Evolutionary conservation across 2,888 invertebrate genomes (phyloP).

Genomic region (Thecophora atra): DNA sequence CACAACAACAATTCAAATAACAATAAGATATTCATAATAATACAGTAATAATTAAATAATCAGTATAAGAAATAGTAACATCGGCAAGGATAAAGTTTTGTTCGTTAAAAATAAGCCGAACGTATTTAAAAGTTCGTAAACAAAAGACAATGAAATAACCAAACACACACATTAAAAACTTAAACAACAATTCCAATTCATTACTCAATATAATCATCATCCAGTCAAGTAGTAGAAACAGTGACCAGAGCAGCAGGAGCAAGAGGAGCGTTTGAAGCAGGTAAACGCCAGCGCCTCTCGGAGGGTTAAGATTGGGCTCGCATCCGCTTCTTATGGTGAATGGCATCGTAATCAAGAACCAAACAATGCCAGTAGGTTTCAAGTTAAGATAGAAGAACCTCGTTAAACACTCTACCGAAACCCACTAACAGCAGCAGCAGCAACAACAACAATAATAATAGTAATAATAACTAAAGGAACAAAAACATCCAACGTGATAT

Average conservation of each 20-base stretch:
- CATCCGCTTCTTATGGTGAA: neutral
- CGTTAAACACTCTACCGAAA: constrained; percentile 1
- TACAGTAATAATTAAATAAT: neutral
- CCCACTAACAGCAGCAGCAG: no score
- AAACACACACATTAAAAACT: neutral
- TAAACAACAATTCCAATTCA: constrained; percentile 46
- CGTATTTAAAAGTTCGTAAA: constrained; percentile 11
- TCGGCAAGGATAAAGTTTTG: constrained; percentile 27
- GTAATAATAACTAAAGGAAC: constrained; percentile 42
- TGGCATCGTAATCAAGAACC: neutral
- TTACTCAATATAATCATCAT: constrained; percentile 45
- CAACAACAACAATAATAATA: constrained; percentile 18
- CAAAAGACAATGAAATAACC: constrained; percentile 4
- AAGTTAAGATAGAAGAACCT: constrained; percentile 39
- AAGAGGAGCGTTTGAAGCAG: constrained; percentile 1
- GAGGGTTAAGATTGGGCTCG: neutral
- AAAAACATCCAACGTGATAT: constrained; percentile 32
- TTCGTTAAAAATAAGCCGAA: constrained; percentile 29
- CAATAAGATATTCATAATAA: neutral
- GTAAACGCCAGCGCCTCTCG: neutral
- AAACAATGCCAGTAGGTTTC: constrained; percentile 38
- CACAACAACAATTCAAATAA: neutral
- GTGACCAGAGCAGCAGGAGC: constrained; percentile 37
- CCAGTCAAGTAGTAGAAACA: constrained; percentile 35
- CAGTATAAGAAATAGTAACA: neutral